Evolutionary conservation across 2,797 vertebrate species (phyloP).

Genomic region (Scolopax bukidnonensis): DNA sequence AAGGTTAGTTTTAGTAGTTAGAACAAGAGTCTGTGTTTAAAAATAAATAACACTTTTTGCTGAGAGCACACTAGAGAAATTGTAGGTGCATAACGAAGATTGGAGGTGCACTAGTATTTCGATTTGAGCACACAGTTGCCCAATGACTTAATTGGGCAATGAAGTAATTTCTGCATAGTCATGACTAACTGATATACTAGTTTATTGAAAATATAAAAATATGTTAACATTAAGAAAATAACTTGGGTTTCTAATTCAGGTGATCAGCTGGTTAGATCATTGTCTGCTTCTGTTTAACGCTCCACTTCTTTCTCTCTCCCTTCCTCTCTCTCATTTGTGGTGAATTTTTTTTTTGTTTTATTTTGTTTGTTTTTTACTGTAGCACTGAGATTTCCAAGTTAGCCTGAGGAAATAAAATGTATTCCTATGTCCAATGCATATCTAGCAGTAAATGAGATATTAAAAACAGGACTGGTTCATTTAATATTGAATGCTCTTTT

Average conservation of each 20-base stretch:
- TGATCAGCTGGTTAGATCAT: not conserved
- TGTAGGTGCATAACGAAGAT: not conserved
- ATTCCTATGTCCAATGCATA: not conserved
- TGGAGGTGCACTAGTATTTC: not conserved
- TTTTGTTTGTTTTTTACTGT: not conserved
- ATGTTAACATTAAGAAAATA: not conserved
- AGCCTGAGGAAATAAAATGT: not conserved
- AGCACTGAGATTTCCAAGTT: not conserved
- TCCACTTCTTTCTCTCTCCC: not conserved
- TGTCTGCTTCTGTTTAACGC: not conserved
- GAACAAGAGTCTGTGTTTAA: not conserved
- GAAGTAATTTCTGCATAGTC: not conserved
- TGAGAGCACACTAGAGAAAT: not conserved
- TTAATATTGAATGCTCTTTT: constrained; percentile 1
- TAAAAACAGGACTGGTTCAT: not conserved
- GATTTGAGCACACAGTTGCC: not conserved
- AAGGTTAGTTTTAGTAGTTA: not conserved
- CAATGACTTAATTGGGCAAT: not conserved
- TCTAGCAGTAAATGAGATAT: not conserved
- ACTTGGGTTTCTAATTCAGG: not conserved
- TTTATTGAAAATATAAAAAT: not conserved
- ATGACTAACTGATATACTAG: not conserved
- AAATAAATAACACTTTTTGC: not conserved
- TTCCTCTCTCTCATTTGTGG: not conserved
- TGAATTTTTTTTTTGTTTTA: not conserved